Evolutionary conservation across 2,113 vertebrate genomes (phyloP).

Genomic region (Nothoprocta pentlandii): DNA sequence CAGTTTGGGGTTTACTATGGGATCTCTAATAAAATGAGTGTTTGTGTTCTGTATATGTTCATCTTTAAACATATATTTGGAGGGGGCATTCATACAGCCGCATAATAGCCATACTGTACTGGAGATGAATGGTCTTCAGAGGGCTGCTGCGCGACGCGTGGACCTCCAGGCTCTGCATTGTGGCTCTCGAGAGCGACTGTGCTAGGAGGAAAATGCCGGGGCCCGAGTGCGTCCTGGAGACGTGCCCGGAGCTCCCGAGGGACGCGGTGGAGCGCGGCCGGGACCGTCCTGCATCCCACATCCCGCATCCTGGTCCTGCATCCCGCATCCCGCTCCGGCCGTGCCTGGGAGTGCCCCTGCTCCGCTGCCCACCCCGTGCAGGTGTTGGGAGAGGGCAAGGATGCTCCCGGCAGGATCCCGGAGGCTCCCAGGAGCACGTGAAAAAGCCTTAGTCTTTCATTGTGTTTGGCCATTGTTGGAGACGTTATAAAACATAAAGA

Average conservation of each 20-base stretch:
- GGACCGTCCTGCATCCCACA: too few species aligned
- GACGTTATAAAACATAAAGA: neutral
- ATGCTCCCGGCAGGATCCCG: neutral
- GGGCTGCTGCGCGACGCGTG: neutral
- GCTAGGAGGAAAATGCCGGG: neutral
- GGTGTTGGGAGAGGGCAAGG: neutral
- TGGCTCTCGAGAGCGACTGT: neutral
- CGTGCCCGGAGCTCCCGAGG: neutral
- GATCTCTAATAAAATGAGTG: neutral
- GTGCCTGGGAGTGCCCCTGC: neutral
- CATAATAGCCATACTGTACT: slow-evolving; percentile 17
- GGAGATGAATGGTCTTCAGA: slow-evolving; percentile 29
- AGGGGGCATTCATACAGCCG: neutral
- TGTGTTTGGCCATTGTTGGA: neutral
- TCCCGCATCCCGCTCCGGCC: too few species aligned
- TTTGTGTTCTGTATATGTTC: neutral
- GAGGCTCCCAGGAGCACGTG: accelerated
- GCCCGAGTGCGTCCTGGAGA: neutral
- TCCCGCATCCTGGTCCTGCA: too few species aligned
- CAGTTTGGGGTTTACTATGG: neutral
- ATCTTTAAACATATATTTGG: slow-evolving; percentile 65
- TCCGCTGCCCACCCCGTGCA: accelerated
- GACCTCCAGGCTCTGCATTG: neutral
- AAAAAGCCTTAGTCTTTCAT: neutral
- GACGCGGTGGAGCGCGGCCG: too few species aligned